phyloP scores from a whole-genome alignment of 2,888 invertebrate genomes.

The Entomobrya proxima region DNA sequence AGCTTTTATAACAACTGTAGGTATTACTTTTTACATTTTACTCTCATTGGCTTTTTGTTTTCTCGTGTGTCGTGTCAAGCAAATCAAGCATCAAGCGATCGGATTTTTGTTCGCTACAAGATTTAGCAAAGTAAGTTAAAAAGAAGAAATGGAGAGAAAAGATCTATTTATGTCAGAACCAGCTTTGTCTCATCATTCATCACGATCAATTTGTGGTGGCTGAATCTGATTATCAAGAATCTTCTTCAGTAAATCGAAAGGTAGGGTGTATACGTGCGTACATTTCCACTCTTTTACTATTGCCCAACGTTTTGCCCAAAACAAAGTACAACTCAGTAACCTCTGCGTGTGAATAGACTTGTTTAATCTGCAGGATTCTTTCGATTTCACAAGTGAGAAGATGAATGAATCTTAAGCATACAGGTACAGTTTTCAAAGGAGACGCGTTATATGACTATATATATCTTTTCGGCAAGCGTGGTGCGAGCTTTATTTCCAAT shows the following conservation, averaged over 20 bases:
- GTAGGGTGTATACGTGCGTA: not conserved
- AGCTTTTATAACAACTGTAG: too few relatives aligned
- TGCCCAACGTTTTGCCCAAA: not conserved
- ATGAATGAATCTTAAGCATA: constrained; percentile 48
- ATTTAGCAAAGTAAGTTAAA: constrained; percentile 36
- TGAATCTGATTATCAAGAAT: constrained; percentile 72
- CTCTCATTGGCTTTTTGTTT: not conserved
- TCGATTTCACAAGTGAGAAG: constrained; percentile 58
- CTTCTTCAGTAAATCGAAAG: not conserved
- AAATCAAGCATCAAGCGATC: not conserved
- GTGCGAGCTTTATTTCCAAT: constrained; percentile 19
- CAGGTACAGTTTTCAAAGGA: not conserved
- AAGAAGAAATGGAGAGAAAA: constrained; percentile 57
- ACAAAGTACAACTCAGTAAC: constrained; percentile 33
- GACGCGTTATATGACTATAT: not conserved
- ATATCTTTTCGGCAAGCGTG: not conserved
- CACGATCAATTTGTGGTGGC: constrained; percentile 74
- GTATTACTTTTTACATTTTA: not conserved
- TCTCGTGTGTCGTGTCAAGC: not conserved
- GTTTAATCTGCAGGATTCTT: constrained; percentile 68
- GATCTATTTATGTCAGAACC: constrained; percentile 74
- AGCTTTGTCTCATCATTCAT: constrained; percentile 74
- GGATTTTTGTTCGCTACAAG: constrained; percentile 18
- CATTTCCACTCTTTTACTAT: not conserved
- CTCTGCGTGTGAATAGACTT: constrained; percentile 69